Conservation (phyloP, 2,888 invertebrate genomes). For the Zygaena filipendulae region DNA sequence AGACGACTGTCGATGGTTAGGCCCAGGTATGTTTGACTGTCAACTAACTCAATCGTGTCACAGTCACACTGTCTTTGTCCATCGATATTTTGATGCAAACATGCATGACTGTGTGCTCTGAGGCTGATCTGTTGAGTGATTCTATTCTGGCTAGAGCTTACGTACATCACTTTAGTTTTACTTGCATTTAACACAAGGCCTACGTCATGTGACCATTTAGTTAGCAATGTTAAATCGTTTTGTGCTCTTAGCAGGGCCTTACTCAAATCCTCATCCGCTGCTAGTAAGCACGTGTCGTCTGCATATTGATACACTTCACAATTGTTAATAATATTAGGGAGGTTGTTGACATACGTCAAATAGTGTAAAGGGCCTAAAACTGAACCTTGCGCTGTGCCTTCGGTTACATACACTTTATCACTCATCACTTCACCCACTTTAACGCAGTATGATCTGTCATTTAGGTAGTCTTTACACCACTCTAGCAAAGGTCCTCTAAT, state of each 20-base stretch:
- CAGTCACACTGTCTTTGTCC: too few species aligned
- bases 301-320: slow-evolving; percentile 13
- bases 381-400: slow-evolving; percentile 14
- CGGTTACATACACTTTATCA: slow-evolving; percentile 1
- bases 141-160: slow-evolving; percentile 6
- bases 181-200: slow-evolving; percentile 9
- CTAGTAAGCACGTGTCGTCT: slow-evolving; percentile 14
- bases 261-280: too few species aligned
- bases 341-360: slow-evolving; percentile 14
- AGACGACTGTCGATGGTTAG: slow-evolving; percentile 8
- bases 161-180: slow-evolving; percentile 13
- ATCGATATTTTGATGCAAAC: slow-evolving; percentile 14
- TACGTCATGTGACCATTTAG: slow-evolving; percentile 11
- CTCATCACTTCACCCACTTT: slow-evolving; percentile 7
- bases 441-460: slow-evolving; percentile 9
- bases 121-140: neutral
- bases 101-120: slow-evolving; percentile 9
- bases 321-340: slow-evolving; percentile 6
- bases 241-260: slow-evolving; percentile 9
- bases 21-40: slow-evolving; percentile 9
- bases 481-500: slow-evolving; percentile 9
- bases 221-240: slow-evolving; percentile 6
- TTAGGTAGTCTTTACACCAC: slow-evolving; percentile 12
- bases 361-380: slow-evolving; percentile 13
- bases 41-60: slow-evolving; percentile 4